Evolutionary conservation across 2,888 invertebrate genomes (phyloP), one percentile per base, ranked within the genome.

Genomic region (Lamellibrachia satsuma): DNA sequence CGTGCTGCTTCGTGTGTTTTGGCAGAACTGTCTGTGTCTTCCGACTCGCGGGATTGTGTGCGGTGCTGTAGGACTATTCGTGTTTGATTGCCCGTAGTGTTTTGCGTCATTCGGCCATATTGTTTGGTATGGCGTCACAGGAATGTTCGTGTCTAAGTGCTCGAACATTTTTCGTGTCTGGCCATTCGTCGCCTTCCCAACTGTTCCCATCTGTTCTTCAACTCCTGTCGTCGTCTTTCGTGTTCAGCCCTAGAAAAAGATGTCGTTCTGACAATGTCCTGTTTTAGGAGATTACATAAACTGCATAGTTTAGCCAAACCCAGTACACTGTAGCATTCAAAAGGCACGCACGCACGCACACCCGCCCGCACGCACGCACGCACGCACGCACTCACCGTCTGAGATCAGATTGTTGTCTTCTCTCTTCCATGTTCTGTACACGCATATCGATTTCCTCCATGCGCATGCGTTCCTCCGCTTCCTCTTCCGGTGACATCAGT

Each of bases 391-490:
- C 91, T 27, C 91, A 91, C 91, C 75, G 15, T n/a, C n/a, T 75
- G 75, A 75, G 75, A 75, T 75, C 75, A 75, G 75, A 22, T n/a
- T 75, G 75, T 75, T 15, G 75, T 75, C 22, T 75, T n/a, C 75
- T 75, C 75, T 75, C 4, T n/a, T 75, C 75, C 75, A 75, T 75
- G n/a, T 75, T n/a, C 75, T 75, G 75, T n/a, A 15, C 75, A n/a
- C 75, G 75, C 22, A 15, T 22, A n/a, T 75, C 75, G 75, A 75
- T 75, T 22, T 75, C 75, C 22, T 75, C 75, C 75, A 75, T 75
- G 75, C 75, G 75, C 75, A 75, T 75, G 75, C 75, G 75, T 75
- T 75, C 75, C 75, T 75, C 75, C 75, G 15, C 75, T 75, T 75
- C 75, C 75, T 75, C 75, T 75, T 75, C 75, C 75, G 75, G 75